Evolutionary conservation across 2,888 invertebrate genomes (phyloP).

Genomic region (Limenitis camilla): DNA sequence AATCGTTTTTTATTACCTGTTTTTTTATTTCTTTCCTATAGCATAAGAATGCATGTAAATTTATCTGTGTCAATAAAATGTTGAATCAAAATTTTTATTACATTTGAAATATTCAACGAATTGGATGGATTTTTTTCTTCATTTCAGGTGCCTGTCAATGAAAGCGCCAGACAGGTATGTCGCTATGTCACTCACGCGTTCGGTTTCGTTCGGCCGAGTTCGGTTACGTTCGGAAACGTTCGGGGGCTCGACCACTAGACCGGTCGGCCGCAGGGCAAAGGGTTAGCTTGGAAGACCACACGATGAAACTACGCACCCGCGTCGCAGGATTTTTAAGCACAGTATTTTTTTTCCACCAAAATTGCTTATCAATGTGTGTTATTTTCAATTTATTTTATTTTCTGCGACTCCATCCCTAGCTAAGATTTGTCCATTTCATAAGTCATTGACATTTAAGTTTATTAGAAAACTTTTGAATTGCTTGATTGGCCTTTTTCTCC

Average conservation of each 20-base stretch:
- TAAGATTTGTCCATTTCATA: constrained; percentile 43
- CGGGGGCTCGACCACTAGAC: constrained; percentile 58
- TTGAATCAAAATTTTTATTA: constrained; percentile 44
- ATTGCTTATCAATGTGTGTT: constrained; percentile 72
- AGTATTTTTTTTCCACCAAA: constrained; percentile 64
- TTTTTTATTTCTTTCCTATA: not conserved
- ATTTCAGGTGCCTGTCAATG: constrained; percentile 84
- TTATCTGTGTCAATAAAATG: constrained; percentile 62
- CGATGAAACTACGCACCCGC: constrained; percentile 69
- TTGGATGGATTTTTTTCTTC: constrained; percentile 79
- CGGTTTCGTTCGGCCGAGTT: constrained; percentile 67
- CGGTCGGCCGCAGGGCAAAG: constrained; percentile 55
- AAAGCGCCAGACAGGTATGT: constrained; percentile 84
- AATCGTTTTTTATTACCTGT: constrained; percentile 1
- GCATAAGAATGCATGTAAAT: constrained; percentile 60
- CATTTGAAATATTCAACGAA: constrained; percentile 77
- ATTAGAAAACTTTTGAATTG: constrained; percentile 47
- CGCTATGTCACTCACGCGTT: constrained; percentile 65
- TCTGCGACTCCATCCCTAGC: constrained; percentile 30
- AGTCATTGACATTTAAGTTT: constrained; percentile 46
- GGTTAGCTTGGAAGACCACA: constrained; percentile 72
- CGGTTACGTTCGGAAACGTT: constrained; percentile 64
- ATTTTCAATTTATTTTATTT: constrained; percentile 43
- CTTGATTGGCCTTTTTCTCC: constrained; percentile 52
- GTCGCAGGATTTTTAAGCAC: constrained; percentile 64